Percentiles rank a stretch among this genome's conserved stretches.
phyloP scores from a whole-genome alignment of 2,888 invertebrate species.

The Mamestra brassicae region DNA sequence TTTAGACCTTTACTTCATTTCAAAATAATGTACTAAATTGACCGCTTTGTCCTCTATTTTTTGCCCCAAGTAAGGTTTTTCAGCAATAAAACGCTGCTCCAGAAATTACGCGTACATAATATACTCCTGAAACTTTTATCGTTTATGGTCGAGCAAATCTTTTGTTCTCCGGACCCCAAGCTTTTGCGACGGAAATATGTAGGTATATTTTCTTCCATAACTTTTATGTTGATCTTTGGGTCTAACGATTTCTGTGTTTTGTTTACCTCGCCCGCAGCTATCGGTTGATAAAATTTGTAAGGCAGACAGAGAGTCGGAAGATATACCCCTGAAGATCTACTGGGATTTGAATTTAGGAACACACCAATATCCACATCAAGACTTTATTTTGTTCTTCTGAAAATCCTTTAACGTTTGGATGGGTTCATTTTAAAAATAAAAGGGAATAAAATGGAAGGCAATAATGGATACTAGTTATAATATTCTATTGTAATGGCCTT shows the following conservation, averaged over 20 bases:
- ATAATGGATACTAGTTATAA: not conserved
- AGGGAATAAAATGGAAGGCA: not conserved
- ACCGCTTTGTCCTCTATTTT: slow-evolving; percentile 19
- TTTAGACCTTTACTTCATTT: slow-evolving; percentile 24
- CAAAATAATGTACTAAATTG: slow-evolving; percentile 44
- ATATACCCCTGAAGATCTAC: slow-evolving; percentile 1
- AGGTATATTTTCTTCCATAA: slow-evolving; percentile 25
- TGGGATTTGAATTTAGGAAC: slow-evolving; percentile 5
- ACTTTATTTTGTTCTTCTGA: not conserved
- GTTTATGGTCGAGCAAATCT: slow-evolving; percentile 57
- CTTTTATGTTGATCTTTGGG: slow-evolving; percentile 50
- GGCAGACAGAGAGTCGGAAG: slow-evolving; percentile 24
- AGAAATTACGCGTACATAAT: slow-evolving; percentile 49
- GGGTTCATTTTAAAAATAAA: not conserved
- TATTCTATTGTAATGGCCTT: not conserved
- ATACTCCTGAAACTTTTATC: slow-evolving; percentile 58
- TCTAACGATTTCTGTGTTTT: slow-evolving; percentile 35
- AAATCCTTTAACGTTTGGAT: not conserved
- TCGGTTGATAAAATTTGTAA: slow-evolving; percentile 36
- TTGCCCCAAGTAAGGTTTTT: slow-evolving; percentile 29
- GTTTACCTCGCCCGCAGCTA: slow-evolving; percentile 40
- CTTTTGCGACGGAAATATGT: slow-evolving; percentile 36
- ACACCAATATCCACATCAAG: not conserved
- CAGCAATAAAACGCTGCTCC: slow-evolving; percentile 37
- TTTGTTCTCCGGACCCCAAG: slow-evolving; percentile 51